phyloP scores from a whole-genome alignment of 2,888 invertebrate genomes.

The Sminthurides aquaticus region DNA sequence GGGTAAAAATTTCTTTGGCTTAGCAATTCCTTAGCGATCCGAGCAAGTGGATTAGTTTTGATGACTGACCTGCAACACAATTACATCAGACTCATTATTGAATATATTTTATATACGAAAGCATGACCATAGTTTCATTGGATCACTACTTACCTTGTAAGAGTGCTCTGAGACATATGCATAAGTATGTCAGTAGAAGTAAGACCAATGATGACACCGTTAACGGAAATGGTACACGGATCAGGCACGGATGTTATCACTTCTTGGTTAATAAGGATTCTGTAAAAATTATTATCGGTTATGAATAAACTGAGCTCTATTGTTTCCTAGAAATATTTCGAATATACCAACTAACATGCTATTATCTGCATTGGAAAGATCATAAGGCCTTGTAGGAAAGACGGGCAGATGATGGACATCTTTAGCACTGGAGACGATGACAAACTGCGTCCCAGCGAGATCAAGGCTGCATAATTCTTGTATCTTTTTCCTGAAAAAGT shows the following conservation, averaged over 20 bases:
- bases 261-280: slow-evolving; percentile 10
- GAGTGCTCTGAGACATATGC: slow-evolving; percentile 72
- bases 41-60: slow-evolving; percentile 60
- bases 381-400: slow-evolving; percentile 75
- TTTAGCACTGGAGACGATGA: slow-evolving; percentile 66
- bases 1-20: slow-evolving; percentile 76
- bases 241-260: slow-evolving; percentile 63
- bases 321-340: slow-evolving; percentile 6
- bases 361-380: background rate
- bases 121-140: too few relatives aligned
- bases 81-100: slow-evolving; percentile 19
- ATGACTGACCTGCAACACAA: slow-evolving; percentile 20
- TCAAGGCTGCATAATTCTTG: slow-evolving; percentile 57
- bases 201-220: slow-evolving; percentile 67
- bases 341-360: slow-evolving; percentile 6
- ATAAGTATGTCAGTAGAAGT: slow-evolving; percentile 77
- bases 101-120: too few relatives aligned
- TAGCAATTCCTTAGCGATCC: slow-evolving; percentile 66
- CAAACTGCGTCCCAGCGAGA: slow-evolving; percentile 55
- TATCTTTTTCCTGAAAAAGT: slow-evolving; percentile 65
- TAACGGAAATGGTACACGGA: slow-evolving; percentile 69
- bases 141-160: slow-evolving; percentile 56
- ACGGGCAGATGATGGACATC: slow-evolving; percentile 72
- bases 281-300: too few relatives aligned
- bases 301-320: background rate